These are phyloP conservation scores for Diplodus puntazzo DNA, from an alignment of 2,797 vertebrate species.

Conservation along the genomic window DNA sequence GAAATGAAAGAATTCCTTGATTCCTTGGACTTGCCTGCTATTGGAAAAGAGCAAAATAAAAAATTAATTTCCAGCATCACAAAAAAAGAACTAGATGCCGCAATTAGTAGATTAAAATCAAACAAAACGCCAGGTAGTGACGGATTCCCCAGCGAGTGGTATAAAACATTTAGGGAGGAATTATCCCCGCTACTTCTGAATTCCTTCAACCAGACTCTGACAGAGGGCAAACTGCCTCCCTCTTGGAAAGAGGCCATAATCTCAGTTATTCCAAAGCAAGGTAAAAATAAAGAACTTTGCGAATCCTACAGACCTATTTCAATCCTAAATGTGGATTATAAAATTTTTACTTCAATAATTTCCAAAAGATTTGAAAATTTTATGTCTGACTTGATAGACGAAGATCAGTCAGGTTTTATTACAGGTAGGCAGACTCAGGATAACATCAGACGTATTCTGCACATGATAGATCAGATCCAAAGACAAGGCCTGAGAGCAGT, in stretches of 20 bases:
- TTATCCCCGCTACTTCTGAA: not conserved
- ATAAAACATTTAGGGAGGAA: not conserved
- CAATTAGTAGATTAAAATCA: not conserved
- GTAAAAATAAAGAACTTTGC: not conserved
- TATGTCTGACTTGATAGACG: not conserved
- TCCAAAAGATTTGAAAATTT: not conserved
- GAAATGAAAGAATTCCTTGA: too few species aligned
- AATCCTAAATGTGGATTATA: not conserved
- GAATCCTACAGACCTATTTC: not conserved
- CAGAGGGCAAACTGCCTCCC: not conserved
- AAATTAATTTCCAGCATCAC: conserved; percentile 1
- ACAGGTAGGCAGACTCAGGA: not conserved
- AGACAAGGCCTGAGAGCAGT: not conserved
- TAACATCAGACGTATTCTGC: not conserved
- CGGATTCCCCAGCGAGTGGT: not conserved
- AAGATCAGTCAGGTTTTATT: not conserved
- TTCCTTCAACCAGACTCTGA: not conserved
- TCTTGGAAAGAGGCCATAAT: too few species aligned
- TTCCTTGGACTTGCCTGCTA: too few species aligned
- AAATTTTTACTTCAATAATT: not conserved
- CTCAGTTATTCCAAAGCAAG: not conserved
- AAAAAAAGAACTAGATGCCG: not conserved
- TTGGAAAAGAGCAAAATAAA: too few species aligned
- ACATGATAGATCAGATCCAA: not conserved
- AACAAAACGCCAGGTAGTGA: not conserved